A percentile compares a stretch with the other conserved stretches of the same genome.
These are phyloP conservation scores for Apis florea DNA, from an alignment of 1,140 invertebrate genomes.

Conservation along the genomic window DNA sequence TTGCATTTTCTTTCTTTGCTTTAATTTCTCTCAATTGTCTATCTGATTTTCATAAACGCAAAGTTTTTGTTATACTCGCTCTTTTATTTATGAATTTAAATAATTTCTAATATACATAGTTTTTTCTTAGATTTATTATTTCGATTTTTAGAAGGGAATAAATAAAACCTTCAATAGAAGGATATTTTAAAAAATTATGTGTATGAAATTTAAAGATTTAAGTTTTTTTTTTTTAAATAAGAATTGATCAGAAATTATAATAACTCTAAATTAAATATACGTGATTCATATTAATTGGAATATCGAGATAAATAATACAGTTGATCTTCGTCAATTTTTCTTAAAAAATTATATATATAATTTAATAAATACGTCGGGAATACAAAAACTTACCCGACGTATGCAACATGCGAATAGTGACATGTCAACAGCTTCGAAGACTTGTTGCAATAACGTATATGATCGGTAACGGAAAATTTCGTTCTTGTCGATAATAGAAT, in stretches of 20 bases:
- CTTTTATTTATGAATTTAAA: not conserved
- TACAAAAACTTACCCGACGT: slow-evolving; percentile 70
- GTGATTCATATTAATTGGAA: too few species aligned
- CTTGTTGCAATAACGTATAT: not conserved
- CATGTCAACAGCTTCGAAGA: slow-evolving; percentile 52
- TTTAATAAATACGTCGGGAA: not conserved
- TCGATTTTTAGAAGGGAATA: not conserved
- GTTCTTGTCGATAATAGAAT: not conserved
- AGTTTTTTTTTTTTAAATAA: not conserved
- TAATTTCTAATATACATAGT: not conserved
- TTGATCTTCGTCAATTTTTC: too few species aligned
- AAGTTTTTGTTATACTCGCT: too few species aligned
- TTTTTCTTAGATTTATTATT: not conserved
- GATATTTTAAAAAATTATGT: not conserved
- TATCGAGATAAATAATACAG: too few species aligned
- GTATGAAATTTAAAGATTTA: not conserved
- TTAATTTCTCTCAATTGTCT: not conserved
- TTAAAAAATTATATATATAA: too few species aligned
- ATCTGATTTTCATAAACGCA: not conserved
- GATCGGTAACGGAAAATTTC: not conserved
- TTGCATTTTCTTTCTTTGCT: too few species aligned
- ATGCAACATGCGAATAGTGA: slow-evolving; percentile 74
- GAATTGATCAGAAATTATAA: not conserved
- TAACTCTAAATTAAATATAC: too few species aligned
- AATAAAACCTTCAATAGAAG: not conserved